Evolutionary conservation across 2,797 vertebrate species (phyloP).

Genomic region (Phoeniculus purpureus): DNA sequence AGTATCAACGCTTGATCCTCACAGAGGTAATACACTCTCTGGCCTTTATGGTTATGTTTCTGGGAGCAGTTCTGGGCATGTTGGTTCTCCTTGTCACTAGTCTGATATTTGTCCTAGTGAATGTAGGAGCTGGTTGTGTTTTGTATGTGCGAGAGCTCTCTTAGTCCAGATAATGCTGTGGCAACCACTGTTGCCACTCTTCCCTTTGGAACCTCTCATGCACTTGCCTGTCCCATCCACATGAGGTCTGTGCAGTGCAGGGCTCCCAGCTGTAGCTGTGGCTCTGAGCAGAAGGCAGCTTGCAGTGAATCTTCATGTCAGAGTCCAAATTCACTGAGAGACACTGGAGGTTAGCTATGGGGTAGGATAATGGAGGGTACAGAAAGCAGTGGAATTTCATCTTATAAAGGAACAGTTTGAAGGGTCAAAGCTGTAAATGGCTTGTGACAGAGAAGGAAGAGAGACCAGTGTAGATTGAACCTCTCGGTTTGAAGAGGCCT

Average conservation of each 20-base stretch:
- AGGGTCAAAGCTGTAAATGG: not conserved
- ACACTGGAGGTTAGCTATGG: not conserved
- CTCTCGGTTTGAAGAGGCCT: not conserved
- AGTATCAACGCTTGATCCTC: conserved; percentile 77
- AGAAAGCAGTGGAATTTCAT: conserved; percentile 11
- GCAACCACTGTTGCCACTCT: not conserved
- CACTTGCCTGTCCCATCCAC: not conserved
- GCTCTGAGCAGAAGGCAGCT: not conserved
- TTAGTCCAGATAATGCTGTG: not conserved
- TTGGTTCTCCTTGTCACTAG: not conserved
- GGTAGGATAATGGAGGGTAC: not conserved
- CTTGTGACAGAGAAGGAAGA: not conserved
- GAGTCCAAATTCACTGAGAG: not conserved
- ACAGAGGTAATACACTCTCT: conserved; percentile 78
- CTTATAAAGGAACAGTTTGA: not conserved
- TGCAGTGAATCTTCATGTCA: not conserved
- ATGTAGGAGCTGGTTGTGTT: not conserved
- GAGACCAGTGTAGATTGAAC: not conserved
- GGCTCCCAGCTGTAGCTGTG: not conserved
- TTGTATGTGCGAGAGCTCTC: not conserved
- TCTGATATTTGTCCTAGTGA: not conserved
- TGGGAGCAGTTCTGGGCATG: not conserved
- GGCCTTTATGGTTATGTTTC: not conserved
- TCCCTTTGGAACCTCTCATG: not conserved
- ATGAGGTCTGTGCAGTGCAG: not conserved